phyloP scores from a whole-genome alignment of 2,888 invertebrate species.

The Harpalus rufipes region DNA sequence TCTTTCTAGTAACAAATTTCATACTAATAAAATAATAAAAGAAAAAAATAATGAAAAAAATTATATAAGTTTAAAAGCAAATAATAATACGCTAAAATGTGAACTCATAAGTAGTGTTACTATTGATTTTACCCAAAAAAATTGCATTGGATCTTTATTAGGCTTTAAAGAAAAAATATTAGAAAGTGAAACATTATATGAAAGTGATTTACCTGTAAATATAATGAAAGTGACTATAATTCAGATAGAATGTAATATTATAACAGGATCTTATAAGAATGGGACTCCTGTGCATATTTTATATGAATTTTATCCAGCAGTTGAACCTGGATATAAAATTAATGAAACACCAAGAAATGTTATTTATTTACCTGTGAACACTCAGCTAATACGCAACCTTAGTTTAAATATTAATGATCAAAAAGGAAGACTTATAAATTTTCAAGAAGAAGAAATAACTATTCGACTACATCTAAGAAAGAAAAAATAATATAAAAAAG shows the following conservation, averaged over 20 bases:
- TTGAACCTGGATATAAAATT: slow-evolving; percentile 73
- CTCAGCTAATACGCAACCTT: slow-evolving; percentile 70
- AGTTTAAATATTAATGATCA: slow-evolving; percentile 72
- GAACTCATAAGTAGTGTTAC: slow-evolving; percentile 1
- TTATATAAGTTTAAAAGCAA: not conserved
- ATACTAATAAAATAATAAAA: not conserved
- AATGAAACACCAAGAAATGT: slow-evolving; percentile 72
- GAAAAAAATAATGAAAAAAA: not conserved
- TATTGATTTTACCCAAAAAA: slow-evolving; percentile 57
- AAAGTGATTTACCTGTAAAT: slow-evolving; percentile 72
- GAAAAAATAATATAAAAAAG: slow-evolving; percentile 14
- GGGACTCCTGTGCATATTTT: slow-evolving; percentile 72
- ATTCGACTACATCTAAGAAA: slow-evolving; percentile 67
- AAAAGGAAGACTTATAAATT: slow-evolving; percentile 72
- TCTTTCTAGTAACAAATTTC: not conserved
- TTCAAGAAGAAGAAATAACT: slow-evolving; percentile 72
- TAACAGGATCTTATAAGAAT: slow-evolving; percentile 66
- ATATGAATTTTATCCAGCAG: slow-evolving; percentile 73
- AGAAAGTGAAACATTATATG: slow-evolving; percentile 68
- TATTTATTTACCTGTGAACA: slow-evolving; percentile 73
- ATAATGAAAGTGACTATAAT: slow-evolving; percentile 72
- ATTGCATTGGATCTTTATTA: slow-evolving; percentile 69
- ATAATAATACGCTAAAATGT: not conserved
- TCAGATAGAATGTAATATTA: slow-evolving; percentile 71
- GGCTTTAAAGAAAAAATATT: slow-evolving; percentile 69